Conservation (phyloP, 2,797 vertebrate species). For the Rhynchonycteris naso region DNA sequence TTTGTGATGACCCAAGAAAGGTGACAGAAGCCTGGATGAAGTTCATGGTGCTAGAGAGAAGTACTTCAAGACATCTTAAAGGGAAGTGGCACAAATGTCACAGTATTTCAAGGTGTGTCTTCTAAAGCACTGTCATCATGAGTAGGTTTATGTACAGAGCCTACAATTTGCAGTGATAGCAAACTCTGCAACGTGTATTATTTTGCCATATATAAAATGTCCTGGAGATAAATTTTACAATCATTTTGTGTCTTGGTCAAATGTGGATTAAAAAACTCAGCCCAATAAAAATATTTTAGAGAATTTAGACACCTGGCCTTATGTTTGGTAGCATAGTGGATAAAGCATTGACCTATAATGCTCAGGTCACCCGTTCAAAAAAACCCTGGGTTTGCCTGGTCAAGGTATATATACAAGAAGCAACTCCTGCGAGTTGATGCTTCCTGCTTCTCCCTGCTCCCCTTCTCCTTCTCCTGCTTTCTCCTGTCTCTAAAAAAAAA, state of each 20-base stretch:
- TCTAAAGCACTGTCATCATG: not conserved
- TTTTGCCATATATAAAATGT: constrained; percentile 22
- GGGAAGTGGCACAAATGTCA: not conserved
- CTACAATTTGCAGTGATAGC: not conserved
- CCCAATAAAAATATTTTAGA: constrained; percentile 30
- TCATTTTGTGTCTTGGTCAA: not conserved
- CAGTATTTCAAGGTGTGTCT: not conserved
- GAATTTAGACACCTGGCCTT: not conserved
- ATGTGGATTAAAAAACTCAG: constrained; percentile 22
- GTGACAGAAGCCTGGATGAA: not conserved
- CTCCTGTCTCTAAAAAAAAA: too few relatives aligned
- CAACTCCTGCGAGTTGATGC: too few relatives aligned
- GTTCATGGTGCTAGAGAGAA: not conserved
- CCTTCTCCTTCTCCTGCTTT: too few relatives aligned
- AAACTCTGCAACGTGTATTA: not conserved
- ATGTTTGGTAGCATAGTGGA: too few relatives aligned
- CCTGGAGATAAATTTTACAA: not conserved
- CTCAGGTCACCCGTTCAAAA: too few relatives aligned
- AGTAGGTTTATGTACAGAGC: not conserved
- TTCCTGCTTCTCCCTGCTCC: too few relatives aligned
- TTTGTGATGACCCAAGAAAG: not conserved
- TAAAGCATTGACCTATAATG: too few relatives aligned
- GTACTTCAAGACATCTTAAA: not conserved
- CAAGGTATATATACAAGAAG: too few relatives aligned
- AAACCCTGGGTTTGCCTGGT: too few relatives aligned